Evolutionary conservation across 2,888 invertebrate species (phyloP).

Genomic region (Lasioglossum malachurum): DNA sequence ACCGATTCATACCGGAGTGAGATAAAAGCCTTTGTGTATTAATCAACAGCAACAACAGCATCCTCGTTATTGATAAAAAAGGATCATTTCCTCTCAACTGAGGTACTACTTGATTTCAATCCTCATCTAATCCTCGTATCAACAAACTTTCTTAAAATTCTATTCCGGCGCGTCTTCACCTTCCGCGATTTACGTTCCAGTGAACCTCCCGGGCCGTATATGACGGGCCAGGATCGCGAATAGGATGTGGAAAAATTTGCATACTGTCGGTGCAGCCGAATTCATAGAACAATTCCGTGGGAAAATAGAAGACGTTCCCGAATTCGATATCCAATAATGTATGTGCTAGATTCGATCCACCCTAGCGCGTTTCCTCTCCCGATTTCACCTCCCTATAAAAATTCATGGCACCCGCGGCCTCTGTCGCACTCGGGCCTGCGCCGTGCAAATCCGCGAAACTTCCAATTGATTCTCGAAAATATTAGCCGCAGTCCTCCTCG

Average conservation of each 20-base stretch:
- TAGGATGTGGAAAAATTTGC: slow-evolving; percentile 13
- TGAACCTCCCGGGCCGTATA: not conserved
- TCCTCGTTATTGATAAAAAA: not conserved
- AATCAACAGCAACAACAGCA: not conserved
- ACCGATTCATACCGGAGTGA: not conserved
- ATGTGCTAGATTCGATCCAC: slow-evolving; percentile 1
- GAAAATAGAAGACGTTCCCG: slow-evolving; percentile 18
- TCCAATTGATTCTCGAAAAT: slow-evolving; percentile 49
- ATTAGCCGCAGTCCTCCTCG: slow-evolving; percentile 27
- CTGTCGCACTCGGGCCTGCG: slow-evolving; percentile 2
- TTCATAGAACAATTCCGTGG: slow-evolving; percentile 15
- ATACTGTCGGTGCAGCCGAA: slow-evolving; percentile 10
- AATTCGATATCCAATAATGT: slow-evolving; percentile 27
- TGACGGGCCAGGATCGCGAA: not conserved
- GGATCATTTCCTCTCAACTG: not conserved
- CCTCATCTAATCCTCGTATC: not conserved
- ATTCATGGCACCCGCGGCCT: slow-evolving; percentile 34
- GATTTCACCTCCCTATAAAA: slow-evolving; percentile 23
- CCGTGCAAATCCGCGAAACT: slow-evolving; percentile 39
- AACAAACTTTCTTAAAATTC: not conserved
- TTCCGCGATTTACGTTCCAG: not conserved
- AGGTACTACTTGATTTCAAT: too few relatives aligned
- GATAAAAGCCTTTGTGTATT: not conserved
- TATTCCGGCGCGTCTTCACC: not conserved
- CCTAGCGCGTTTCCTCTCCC: not conserved